phyloP scores from a whole-genome alignment of 2,797 vertebrate genomes.

The Bryconaethiops microstoma region DNA sequence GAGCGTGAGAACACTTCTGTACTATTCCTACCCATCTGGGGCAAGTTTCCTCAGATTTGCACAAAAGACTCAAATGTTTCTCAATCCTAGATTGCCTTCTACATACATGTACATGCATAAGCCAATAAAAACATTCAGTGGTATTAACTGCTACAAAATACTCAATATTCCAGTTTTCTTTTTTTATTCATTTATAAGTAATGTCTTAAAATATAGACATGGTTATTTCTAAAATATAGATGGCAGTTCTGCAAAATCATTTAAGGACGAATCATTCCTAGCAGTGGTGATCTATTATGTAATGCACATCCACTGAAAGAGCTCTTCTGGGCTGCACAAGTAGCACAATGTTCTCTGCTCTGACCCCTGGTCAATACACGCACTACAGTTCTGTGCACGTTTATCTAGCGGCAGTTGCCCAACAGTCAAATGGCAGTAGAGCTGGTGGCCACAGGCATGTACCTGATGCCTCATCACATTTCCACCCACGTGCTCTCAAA shows the following conservation, averaged over 20 bases:
- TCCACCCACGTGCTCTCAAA: conserved; percentile 15
- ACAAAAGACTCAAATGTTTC: conserved; percentile 29
- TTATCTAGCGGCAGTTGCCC: conserved; percentile 1
- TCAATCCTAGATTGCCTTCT: background rate
- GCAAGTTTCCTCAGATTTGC: conserved; percentile 37
- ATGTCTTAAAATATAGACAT: background rate
- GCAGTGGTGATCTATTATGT: conserved; percentile 1
- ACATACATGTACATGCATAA: conserved; percentile 1
- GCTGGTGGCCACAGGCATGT: background rate
- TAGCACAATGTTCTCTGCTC: conserved; percentile 9
- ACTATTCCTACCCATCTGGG: conserved; percentile 33
- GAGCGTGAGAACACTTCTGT: conserved; percentile 54
- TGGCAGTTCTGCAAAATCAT: background rate
- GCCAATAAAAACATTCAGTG: conserved; percentile 11
- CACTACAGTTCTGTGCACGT: conserved; percentile 16
- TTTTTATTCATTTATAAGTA: no score
- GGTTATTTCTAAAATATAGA: background rate
- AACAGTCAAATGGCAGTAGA: background rate
- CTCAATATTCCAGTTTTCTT: no score
- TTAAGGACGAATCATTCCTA: background rate
- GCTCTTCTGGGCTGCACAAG: background rate
- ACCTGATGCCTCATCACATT: background rate
- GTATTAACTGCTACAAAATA: background rate
- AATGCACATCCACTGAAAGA: background rate
- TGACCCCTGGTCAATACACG: conserved; percentile 23